Percentiles rank a stretch among this genome's conserved stretches.
Evolutionary conservation across 2,888 invertebrate genomes (phyloP).

Genomic region (Mythimna lalbum): DNA sequence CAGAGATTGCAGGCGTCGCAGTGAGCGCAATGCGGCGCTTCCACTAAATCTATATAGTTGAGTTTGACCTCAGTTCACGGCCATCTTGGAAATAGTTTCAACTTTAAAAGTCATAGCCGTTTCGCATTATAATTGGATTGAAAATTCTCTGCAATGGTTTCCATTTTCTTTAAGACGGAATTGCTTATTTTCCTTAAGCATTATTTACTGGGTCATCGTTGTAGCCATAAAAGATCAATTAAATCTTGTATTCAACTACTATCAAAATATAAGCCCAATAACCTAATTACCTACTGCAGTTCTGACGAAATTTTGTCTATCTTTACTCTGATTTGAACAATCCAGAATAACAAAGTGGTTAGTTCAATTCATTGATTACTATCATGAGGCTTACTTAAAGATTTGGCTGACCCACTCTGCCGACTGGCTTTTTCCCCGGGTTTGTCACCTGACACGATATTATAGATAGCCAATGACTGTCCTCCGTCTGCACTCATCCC

Average conservation of each 20-base stretch:
- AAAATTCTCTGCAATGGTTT: background rate
- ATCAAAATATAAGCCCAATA: too few species aligned
- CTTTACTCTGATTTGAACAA: too few species aligned
- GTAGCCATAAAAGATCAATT: background rate
- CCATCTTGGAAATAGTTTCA: slow-evolving; percentile 56
- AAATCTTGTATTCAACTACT: background rate
- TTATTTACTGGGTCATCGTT: background rate
- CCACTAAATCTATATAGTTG: slow-evolving; percentile 71
- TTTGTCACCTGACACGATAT: too few species aligned
- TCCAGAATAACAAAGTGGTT: too few species aligned
- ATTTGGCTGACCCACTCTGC: too few species aligned
- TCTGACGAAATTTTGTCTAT: background rate
- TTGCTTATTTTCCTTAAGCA: background rate
- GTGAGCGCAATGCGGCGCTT: slow-evolving; percentile 86
- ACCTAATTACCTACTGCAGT: background rate
- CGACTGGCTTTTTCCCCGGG: too few species aligned
- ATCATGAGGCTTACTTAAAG: background rate
- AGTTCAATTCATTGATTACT: background rate
- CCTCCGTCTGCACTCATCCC: too few species aligned
- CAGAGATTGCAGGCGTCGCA: slow-evolving; percentile 83
- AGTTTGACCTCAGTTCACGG: slow-evolving; percentile 83
- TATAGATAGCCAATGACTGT: too few species aligned
- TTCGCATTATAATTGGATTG: slow-evolving; percentile 30
- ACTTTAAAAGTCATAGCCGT: slow-evolving; percentile 32
- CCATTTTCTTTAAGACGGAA: background rate